Evolutionary conservation across 2,888 invertebrate genomes (phyloP), one percentile per base, ranked within the genome.

Genomic region (Siphlonurus alternatus): DNA sequence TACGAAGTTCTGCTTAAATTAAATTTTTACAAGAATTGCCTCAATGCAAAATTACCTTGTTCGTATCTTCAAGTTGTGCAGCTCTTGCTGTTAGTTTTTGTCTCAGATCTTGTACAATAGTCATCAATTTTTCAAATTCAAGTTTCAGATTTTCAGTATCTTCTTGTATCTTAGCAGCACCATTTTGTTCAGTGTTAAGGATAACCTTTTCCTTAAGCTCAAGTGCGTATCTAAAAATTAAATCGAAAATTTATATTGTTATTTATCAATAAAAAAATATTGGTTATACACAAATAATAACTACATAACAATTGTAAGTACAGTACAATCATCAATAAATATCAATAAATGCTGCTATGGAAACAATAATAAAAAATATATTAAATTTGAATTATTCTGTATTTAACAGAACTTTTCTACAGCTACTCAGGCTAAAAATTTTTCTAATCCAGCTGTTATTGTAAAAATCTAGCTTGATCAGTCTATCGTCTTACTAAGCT

Each of bases 191-290:
- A 0, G 95, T 96, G 72, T 93, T 94, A 81, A 94, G 87, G 7
- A 93, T 88, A 0, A 95, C 93, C 72, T 90, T 89, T 74, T 96
- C 96, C 72, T 94, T 94, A 1, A 94, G 78, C 71, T 96, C 96
- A 38, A 93, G 77, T 62, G 93, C 85, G 73, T 93, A 93, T 3
- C 73, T 70, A 62, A 56, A n/a, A 25, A 38, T n/a, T n/a, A n/a
- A n/a, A n/a, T n/a, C n/a, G n/a, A n/a, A n/a, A 62, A 23, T 25
- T 20, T 61, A 18, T 53, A 20, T 2, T 59, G 19, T 59, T 20
- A 59, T 18, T 59, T n/a, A n/a, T n/a, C n/a, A 5, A 59, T 20
- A 22, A 59, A 38, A 64, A 23, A 23, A 61, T 53, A 19, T 23
- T 23, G 38, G 62, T 64, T 53, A 53, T 51, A 20, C 7, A 19